A percentile compares a stretch with the other conserved stretches of the same genome.
phyloP scores from a whole-genome alignment of 2,888 invertebrate genomes.

The Teleogryllus oceanicus region DNA sequence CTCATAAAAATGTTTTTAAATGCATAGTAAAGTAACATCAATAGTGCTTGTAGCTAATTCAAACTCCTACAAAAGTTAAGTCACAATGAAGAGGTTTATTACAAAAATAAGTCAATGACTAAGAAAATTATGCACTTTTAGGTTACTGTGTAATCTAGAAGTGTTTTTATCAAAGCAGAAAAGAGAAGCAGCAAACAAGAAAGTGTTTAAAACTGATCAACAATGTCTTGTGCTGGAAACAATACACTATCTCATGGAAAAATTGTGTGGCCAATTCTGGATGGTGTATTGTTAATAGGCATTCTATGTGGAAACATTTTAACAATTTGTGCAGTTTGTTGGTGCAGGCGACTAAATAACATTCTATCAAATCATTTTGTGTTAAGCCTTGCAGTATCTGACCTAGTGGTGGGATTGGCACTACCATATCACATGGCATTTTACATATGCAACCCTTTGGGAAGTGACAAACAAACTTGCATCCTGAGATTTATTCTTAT shows the following conservation, averaged over 20 bases:
- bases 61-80: too few relatives aligned
- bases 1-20: too few relatives aligned
- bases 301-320: constrained; percentile 72
- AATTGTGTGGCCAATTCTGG: constrained; percentile 61
- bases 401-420: constrained; percentile 71
- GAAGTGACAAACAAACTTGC: constrained; percentile 60
- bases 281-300: constrained; percentile 61
- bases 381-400: constrained; percentile 73
- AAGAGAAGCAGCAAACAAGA: too few relatives aligned
- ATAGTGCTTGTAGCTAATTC: too few relatives aligned
- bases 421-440: constrained; percentile 76
- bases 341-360: constrained; percentile 65
- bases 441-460: constrained; percentile 61
- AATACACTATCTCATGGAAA: neutral
- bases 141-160: too few relatives aligned
- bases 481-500: constrained; percentile 69
- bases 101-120: too few relatives aligned
- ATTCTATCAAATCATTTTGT: constrained; percentile 75
- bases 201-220: too few relatives aligned
- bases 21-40: too few relatives aligned
- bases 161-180: too few relatives aligned
- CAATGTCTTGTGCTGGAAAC: too few relatives aligned
- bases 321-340: constrained; percentile 69
- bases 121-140: too few relatives aligned
- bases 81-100: too few relatives aligned